phyloP scores from a whole-genome alignment of 2,113 vertebrate species.

The Benitochromis conjunctus region DNA sequence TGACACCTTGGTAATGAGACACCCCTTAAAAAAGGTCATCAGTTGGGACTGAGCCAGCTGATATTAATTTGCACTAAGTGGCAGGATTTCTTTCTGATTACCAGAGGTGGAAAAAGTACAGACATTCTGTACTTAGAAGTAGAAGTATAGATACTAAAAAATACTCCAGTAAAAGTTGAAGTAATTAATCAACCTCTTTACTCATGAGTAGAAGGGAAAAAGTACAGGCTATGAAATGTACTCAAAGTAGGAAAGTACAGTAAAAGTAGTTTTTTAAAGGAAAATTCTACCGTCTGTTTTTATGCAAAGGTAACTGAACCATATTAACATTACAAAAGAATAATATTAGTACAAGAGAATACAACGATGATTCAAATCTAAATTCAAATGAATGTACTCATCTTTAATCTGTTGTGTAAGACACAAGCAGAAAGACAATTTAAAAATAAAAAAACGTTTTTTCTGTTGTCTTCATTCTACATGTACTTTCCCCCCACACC shows the following conservation, averaged over 20 bases:
- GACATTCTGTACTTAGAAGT: neutral
- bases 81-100: neutral
- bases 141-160: neutral
- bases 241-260: neutral
- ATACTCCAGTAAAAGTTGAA: accelerated
- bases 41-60: neutral
- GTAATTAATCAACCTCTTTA: neutral
- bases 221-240: neutral
- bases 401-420: neutral
- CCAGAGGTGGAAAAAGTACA: neutral
- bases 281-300: neutral
- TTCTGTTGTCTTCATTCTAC: neutral
- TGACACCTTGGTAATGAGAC: too few species aligned
- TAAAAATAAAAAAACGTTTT: accelerated
- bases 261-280: accelerated
- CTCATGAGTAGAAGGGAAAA: neutral
- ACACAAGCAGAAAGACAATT: neutral
- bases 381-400: neutral
- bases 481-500: neutral
- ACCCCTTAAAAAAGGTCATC: neutral
- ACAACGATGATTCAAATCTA: neutral
- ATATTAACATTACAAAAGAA: neutral
- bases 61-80: neutral
- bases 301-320: neutral
- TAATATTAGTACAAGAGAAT: neutral